Conservation (phyloP, 2,113 vertebrate species). For the Daboia siamensis region DNA sequence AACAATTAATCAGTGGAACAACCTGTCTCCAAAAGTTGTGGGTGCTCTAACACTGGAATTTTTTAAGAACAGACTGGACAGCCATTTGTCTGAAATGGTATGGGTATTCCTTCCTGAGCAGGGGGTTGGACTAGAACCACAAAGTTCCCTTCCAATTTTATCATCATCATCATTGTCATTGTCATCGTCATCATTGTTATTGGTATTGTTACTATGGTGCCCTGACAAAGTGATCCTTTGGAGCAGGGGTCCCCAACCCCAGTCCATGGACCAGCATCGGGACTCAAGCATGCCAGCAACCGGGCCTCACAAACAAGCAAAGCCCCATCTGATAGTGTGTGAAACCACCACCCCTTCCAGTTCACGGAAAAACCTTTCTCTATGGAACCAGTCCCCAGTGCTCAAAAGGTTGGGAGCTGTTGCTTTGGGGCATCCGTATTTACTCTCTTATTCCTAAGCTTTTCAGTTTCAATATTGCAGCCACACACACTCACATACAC, state of each 20-base stretch:
- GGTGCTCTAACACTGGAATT: background rate
- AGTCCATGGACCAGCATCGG: background rate
- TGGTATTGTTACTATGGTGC: background rate
- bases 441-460: constrained; percentile 32
- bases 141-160: background rate
- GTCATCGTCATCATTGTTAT: too few species aligned
- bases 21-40: background rate
- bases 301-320: background rate
- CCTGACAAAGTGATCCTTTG: background rate
- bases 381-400: background rate
- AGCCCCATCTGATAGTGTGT: background rate
- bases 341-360: background rate
- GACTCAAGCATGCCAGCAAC: background rate
- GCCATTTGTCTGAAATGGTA: background rate
- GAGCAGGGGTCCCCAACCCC: background rate
- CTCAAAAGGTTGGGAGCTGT: background rate
- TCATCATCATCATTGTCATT: too few species aligned
- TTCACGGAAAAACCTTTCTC: background rate
- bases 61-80: background rate
- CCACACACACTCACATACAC: background rate
- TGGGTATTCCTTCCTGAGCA: background rate
- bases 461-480: constrained; percentile 31
- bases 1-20: background rate
- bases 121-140: background rate
- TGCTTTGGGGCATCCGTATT: constrained; percentile 26